A percentile compares a stretch with the other conserved stretches of the same genome.
Conservation (phyloP, 2,797 vertebrate species). For the Tapera naevia region DNA sequence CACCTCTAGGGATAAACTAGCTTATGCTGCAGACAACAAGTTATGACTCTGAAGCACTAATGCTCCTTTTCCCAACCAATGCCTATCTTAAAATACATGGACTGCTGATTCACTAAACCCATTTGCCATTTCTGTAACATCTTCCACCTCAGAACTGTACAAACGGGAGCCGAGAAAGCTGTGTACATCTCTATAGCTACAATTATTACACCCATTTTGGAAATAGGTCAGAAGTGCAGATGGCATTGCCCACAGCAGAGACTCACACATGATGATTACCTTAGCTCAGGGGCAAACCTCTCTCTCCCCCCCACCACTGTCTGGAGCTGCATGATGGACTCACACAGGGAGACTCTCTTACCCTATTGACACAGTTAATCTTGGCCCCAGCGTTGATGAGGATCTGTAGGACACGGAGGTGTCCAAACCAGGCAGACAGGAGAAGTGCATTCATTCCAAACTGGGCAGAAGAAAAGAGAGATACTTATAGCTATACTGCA, state of each 20-base stretch:
- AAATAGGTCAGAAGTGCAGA: not conserved
- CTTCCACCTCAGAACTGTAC: not conserved
- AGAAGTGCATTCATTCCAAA: conserved; percentile 93
- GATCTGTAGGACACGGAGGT: conserved; percentile 84
- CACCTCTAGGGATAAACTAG: not conserved
- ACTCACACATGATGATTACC: accelerated
- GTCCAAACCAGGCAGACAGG: conserved; percentile 91
- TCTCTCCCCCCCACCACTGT: not conserved
- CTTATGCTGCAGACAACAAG: not conserved
- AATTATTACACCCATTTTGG: not conserved
- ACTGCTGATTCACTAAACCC: not conserved
- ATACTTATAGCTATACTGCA: not conserved
- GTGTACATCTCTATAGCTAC: not conserved
- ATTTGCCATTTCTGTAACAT: not conserved
- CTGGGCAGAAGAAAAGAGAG: conserved; percentile 67
- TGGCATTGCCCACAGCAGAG: not conserved
- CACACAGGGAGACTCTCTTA: conserved; percentile 1
- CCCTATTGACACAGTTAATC: conserved; percentile 85
- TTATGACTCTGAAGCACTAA: not conserved
- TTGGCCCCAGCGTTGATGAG: conserved; percentile 88
- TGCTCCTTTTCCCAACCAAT: not conserved
- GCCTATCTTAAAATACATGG: not conserved
- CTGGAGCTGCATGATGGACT: not conserved
- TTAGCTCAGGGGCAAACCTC: not conserved
- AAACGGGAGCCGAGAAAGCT: not conserved